A percentile compares a stretch with the other conserved stretches of the same genome.
Conservation (phyloP, 2,113 vertebrate species). For the Myrmophylax atrothorax region DNA sequence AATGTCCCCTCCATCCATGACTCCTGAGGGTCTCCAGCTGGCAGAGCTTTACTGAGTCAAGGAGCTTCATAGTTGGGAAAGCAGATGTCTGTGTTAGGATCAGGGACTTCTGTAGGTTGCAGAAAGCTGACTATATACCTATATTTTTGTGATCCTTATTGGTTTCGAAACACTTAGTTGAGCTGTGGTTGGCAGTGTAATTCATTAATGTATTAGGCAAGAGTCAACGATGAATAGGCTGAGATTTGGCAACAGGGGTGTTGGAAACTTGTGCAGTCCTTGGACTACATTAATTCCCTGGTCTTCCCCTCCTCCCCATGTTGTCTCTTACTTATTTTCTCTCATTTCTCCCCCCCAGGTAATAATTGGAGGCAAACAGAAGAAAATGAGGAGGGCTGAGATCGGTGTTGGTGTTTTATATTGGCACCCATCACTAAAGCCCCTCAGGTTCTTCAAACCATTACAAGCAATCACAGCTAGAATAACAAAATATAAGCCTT, state of each 20-base stretch:
- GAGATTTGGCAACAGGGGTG: neutral
- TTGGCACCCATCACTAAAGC: constrained; percentile 21
- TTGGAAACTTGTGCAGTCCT: neutral
- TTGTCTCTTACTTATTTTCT: neutral
- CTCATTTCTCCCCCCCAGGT: neutral
- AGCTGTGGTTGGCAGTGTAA: neutral
- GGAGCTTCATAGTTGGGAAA: neutral
- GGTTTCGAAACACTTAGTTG: neutral
- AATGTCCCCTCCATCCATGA: rapidly evolving
- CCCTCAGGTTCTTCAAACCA: constrained; percentile 37
- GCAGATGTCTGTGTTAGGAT: neutral
- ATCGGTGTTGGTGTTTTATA: neutral
- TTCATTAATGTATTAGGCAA: neutral
- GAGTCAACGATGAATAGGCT: neutral
- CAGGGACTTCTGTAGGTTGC: neutral
- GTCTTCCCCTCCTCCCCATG: rapidly evolving
- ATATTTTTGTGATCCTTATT: neutral
- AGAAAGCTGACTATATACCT: neutral
- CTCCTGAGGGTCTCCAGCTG: neutral
- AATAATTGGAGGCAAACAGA: neutral
- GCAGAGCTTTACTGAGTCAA: neutral
- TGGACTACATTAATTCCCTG: neutral
- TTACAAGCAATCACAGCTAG: constrained; percentile 33
- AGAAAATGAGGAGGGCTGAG: neutral
- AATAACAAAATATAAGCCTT: constrained; percentile 60